Evolutionary conservation across 2,888 invertebrate genomes (phyloP), one percentile per base, ranked within the genome.

Genomic region (Lepidochrysops patricia): DNA sequence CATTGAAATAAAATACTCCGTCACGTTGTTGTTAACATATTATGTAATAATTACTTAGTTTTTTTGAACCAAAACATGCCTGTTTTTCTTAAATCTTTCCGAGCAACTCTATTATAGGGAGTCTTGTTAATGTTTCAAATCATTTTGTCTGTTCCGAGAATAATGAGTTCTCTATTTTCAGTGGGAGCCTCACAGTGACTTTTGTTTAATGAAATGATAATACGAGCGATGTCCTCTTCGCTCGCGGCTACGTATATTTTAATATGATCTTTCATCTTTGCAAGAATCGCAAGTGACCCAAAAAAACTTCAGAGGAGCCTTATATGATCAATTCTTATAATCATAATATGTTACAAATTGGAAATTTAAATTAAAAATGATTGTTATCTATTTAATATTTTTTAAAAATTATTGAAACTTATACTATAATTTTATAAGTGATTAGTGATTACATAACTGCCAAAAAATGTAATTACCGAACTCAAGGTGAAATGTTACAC

Each of bases 121-220:
- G 87, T 82, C 86, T 88, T 86, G 86, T 87, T 89, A 87, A 86
- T 86, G 82, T 89, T 87, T 82, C 84, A 88, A 88, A 88, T 87
- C 80, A 86, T 87, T 86, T 83, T 84, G 83, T 79, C 77, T 79
- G 77, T 80, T 81, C 78, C 75, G 74, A 82, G 84, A 86, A 87
- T 70, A 86, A 88, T 86, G 86, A 85, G 83, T 84, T 86, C 82
- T 83, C 83, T 83, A 85, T 86, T 88, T 87, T 87, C 84, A 84
- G 85, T 87, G 77, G 84, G 84, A 88, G 86, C 83, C 79, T 82
- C 79, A 43, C 43, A 81, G 87, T 87, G 87, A 89, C 88, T 87
- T 87, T 87, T 88, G 84, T 87, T 86, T 87, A 89, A 89, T 89
- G 88, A 86, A 89, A 89, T 88, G 84, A 89, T 88, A 89, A 89